Base-by-base conservation (phyloP, 2,113 vertebrate genomes). In the Uropsilus gracilis region DNA sequence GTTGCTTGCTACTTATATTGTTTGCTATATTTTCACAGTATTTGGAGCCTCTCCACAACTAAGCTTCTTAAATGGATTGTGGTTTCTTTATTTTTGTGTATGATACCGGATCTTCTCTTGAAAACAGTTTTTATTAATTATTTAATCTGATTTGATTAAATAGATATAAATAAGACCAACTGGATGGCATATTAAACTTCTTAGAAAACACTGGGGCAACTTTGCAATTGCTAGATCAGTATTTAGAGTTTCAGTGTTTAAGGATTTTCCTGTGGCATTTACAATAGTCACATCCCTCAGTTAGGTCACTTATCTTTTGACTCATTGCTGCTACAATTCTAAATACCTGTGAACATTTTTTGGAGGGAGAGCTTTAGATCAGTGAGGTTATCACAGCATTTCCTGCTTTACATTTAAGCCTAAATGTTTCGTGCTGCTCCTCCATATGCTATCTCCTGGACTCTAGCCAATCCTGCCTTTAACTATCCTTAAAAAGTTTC, bases 1-100 rank as follows among this genome's bases (percentile, higher is more conserved):
- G 28, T 3, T 13, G 0, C 46, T 91, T 42, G 57, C 22, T 18
- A 3, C 2, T 63, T 50, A 24, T 0, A 1, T 9, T 30, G 32
- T 32, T 5, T 16, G 26, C 71, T 42, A 26, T n/a, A 20, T 48
- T 63, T 44, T 8, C 48, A 22, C 37, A 5, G 8, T 44, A 42
- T 82, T 86, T 42, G 28, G 16, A 17, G 50, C 44, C 68, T 61
- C 48, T 44, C n/a, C 16, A 57, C 20, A 78, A 77, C 42, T 28
- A 55, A 53, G 4, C n/a, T 83, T 16, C 76, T 78, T 48, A 42
- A 63, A 83, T 20, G 55, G 75, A 91, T 73, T 72, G 17, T n/a
- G 17, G 61, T 61, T 63, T 46, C 4, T 57, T 37, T 44, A 55
- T 71, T 24, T 42, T 94, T 87, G n/a, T 63, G 34, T 37, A 39